Evolutionary conservation across 1,140 invertebrate species (phyloP).

Genomic region (Drosophila mauritiana): DNA sequence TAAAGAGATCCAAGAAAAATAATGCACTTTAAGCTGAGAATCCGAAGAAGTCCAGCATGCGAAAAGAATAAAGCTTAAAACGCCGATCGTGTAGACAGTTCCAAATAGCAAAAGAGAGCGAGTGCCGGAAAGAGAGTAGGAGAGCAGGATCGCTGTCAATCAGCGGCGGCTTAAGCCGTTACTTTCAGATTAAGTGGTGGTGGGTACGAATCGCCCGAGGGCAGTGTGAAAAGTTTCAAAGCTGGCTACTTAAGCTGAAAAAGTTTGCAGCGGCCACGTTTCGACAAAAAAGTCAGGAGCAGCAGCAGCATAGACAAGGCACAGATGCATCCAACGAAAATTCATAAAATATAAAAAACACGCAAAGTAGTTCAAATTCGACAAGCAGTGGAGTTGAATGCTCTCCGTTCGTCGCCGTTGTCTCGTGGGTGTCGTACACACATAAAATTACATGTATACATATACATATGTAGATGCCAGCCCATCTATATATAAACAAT

Average conservation of each 20-base stretch:
- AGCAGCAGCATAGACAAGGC: conserved; percentile 33
- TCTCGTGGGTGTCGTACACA: conserved; percentile 34
- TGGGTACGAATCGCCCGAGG: not conserved
- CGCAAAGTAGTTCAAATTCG: conserved; percentile 22
- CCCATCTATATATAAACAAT: conserved; percentile 41
- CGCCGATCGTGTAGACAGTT: not conserved
- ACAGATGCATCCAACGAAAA: conserved; percentile 22
- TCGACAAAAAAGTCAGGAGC: not conserved
- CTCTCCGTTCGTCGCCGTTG: conserved; percentile 30
- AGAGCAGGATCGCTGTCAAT: conserved; percentile 10
- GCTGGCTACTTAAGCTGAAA: conserved; percentile 8
- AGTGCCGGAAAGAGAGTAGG: not conserved
- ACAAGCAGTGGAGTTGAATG: conserved; percentile 39
- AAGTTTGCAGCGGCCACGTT: conserved; percentile 33
- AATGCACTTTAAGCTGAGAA: too few relatives aligned
- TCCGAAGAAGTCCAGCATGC: too few relatives aligned
- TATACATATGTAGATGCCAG: conserved; percentile 29
- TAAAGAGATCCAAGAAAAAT: not conserved
- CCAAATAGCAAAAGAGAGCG: too few relatives aligned
- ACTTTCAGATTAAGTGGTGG: conserved; percentile 1
- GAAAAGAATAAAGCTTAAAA: not conserved
- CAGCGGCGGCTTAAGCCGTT: conserved; percentile 4
- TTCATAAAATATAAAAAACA: conserved; percentile 5
- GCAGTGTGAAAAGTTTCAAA: conserved; percentile 15
- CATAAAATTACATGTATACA: not conserved